Conservation (phyloP, 2,888 invertebrate species). For the Epinotia nisella region DNA sequence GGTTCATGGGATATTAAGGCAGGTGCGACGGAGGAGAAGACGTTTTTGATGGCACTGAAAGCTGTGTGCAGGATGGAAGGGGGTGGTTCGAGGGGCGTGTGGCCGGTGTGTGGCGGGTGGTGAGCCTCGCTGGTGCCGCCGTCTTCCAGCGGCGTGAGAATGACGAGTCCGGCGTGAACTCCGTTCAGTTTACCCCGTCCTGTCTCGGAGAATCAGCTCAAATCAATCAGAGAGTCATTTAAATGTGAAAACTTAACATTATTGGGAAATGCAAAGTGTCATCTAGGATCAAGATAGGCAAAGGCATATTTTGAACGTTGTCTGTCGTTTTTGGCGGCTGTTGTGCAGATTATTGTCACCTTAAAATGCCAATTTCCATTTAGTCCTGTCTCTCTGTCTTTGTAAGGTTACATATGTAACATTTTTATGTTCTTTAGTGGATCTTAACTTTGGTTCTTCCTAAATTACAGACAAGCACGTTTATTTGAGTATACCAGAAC, state of each 20-base stretch:
- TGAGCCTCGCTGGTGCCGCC: slow-evolving; percentile 61
- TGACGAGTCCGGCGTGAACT: slow-evolving; percentile 77
- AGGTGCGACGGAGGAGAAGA: slow-evolving; percentile 59
- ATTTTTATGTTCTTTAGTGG: neutral
- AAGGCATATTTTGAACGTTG: neutral
- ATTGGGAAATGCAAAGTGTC: neutral
- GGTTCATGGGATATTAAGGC: slow-evolving; percentile 45
- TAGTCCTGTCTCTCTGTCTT: neutral
- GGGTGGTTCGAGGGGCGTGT: slow-evolving; percentile 74
- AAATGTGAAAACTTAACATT: neutral
- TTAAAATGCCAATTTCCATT: neutral
- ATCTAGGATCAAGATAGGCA: neutral
- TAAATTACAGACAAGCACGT: neutral
- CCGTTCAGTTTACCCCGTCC: slow-evolving; percentile 79
- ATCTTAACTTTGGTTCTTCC: neutral
- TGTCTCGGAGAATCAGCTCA: slow-evolving; percentile 73
- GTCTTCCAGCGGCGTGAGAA: slow-evolving; percentile 76
- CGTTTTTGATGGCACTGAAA: slow-evolving; percentile 75
- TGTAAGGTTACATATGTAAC: neutral
- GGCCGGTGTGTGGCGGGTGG: slow-evolving; percentile 57
- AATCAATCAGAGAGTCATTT: slow-evolving; percentile 28
- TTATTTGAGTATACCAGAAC: neutral
- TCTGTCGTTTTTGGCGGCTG: neutral
- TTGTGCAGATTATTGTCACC: neutral
- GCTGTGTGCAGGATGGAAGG: slow-evolving; percentile 72